A percentile compares a stretch with the other conserved stretches of the same genome.
Evolutionary conservation across 2,888 invertebrate species (phyloP).

Genomic region (Calephelis perditalis): DNA sequence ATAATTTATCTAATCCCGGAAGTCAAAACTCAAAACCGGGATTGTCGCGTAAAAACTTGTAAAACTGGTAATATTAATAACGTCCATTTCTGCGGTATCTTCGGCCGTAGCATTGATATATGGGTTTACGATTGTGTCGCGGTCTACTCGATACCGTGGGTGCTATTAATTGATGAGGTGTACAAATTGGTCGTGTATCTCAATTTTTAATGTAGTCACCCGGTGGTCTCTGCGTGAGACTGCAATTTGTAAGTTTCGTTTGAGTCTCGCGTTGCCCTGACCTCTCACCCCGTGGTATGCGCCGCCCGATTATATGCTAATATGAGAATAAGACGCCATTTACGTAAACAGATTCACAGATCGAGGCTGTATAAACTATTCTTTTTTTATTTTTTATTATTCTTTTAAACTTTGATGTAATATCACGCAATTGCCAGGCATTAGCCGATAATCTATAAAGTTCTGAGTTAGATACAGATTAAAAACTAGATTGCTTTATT

Average conservation of each 20-base stretch:
- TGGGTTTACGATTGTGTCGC: constrained; percentile 27
- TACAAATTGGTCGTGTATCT: constrained; percentile 24
- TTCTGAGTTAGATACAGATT: too few species aligned
- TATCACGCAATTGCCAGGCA: too few species aligned
- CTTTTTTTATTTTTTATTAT: too few species aligned
- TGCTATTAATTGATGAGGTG: constrained; percentile 28
- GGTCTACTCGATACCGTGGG: constrained; percentile 21
- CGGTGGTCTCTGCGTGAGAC: constrained; percentile 51
- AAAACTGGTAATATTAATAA: constrained; percentile 58
- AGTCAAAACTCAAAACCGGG: constrained; percentile 1
- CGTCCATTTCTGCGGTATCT: constrained; percentile 27
- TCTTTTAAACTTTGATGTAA: too few species aligned
- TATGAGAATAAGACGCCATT: constrained; percentile 46
- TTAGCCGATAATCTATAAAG: too few species aligned
- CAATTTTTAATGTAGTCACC: constrained; percentile 29
- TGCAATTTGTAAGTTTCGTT: constrained; percentile 54
- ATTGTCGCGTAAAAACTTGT: constrained; percentile 30
- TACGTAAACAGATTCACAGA: constrained; percentile 39
- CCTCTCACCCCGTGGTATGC: constrained; percentile 43
- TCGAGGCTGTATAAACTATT: constrained; percentile 25
- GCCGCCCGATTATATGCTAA: constrained; percentile 59
- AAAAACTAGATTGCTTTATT: too few species aligned
- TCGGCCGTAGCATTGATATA: constrained; percentile 26
- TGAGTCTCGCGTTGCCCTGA: constrained; percentile 39
- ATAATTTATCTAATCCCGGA: neutral